Base-by-base conservation (phyloP, 1,140 invertebrate species). In the Venturia canescens region DNA sequence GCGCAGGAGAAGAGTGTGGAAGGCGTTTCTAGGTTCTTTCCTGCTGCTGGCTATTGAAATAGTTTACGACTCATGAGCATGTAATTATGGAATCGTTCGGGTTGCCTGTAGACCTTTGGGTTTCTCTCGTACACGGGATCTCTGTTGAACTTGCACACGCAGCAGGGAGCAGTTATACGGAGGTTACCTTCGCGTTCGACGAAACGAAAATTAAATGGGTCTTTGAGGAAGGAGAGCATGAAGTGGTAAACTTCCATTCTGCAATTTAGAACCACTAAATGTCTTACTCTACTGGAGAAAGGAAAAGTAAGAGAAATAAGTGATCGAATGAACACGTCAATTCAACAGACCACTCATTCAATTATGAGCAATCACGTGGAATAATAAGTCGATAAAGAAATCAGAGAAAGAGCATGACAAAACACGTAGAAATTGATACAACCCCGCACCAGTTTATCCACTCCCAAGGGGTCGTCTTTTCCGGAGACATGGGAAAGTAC, bases 1-100 rank as follows among this genome's bases (percentile, higher is more conserved):
- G 50, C 66, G 70, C 69, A 31, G 38, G 7, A 4, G 38, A 44
- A 44, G 38, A 44, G 38, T 44, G 38, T 44, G 7, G 70, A 79
- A 76, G 71, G 50, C 72, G 78, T 78, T 75, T 80, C 38, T 48
- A 71, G 34, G 44, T 38, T 67, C 27, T 69, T 50, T 76, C 57
- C 38, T 29, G 48, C n/a, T 34, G 15, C 38, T 50, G 23, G 63
- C 60, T 79, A 82, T 83, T 83, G 79, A 83, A 83, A 83, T 83
- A 80, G 79, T 83, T 83, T 83, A 80, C 60, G 79, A 78, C 78
- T 83, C 44, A 80, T 80, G 79, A 80, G 44, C 53, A 80, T 83
- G 76, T 83, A 83, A 80, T 80, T 83, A 83, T 76, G 67, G 34
- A 80, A 80, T 70, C 82, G 82, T 83, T 80, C 60, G 82, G 67